Conservation (phyloP, 2,888 invertebrate genomes). For the Aphodius granarius region DNA sequence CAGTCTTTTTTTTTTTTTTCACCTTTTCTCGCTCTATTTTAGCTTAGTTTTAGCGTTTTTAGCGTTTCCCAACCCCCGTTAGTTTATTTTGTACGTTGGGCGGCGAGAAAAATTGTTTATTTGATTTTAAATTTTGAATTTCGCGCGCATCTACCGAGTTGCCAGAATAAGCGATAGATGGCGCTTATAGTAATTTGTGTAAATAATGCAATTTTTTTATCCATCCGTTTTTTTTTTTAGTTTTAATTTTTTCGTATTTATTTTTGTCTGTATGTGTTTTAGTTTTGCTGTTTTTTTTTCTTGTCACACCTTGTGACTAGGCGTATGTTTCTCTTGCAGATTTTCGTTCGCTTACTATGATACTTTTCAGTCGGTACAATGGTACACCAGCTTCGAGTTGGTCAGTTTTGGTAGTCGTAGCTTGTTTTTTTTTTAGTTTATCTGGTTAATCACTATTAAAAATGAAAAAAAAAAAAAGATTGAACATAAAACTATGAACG, state of each 20-base stretch:
- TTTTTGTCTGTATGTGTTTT: neutral
- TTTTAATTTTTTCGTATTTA: neutral
- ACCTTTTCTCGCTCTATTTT: conserved; percentile 4
- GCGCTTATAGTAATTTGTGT: no score
- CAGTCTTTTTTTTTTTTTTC: conserved; percentile 25
- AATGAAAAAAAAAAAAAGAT: no score
- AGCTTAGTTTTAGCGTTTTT: neutral
- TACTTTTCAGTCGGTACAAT: conserved; percentile 69
- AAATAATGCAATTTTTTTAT: no score
- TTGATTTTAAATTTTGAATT: no score
- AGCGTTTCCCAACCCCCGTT: conserved; percentile 40
- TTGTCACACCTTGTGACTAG: conserved; percentile 41
- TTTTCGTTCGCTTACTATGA: conserved; percentile 76
- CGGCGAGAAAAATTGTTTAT: no score
- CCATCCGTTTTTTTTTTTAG: neutral
- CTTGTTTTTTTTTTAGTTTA: conserved; percentile 21
- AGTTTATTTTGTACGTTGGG: no score
- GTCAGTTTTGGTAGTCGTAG: conserved; percentile 46
- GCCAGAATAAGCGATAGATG: no score
- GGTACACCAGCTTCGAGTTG: conserved; percentile 53
- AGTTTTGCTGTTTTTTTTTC: conserved; percentile 1
- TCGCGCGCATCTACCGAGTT: no score
- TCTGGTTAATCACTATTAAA: neutral
- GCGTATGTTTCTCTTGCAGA: conserved; percentile 63
- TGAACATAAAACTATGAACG: neutral